Conservation (phyloP, 2,797 vertebrate genomes). For the Dendrocincla fuliginosa region DNA sequence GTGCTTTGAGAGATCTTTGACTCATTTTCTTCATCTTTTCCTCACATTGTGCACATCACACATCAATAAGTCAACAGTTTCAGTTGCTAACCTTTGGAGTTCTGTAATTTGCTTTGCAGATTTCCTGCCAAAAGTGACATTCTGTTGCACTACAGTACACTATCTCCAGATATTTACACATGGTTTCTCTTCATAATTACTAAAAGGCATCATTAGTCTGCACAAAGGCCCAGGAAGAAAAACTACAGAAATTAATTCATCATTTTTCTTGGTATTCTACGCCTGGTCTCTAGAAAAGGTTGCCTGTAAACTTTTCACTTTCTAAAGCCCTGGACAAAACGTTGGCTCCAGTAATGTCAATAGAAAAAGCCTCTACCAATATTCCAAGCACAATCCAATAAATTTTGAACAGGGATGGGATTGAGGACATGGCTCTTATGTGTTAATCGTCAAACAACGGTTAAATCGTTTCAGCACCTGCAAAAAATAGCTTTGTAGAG, state of each 20-base stretch:
- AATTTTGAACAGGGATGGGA: not conserved
- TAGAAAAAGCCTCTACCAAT: not conserved
- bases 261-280: not conserved
- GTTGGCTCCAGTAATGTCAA: not conserved
- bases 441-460: not conserved
- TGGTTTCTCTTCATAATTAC: not conserved
- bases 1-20: conserved; percentile 18
- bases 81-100: conserved; percentile 55
- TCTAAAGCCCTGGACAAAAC: not conserved
- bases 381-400: not conserved
- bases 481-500: not conserved
- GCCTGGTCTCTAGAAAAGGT: not conserved
- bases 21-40: conserved; percentile 56
- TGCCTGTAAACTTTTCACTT: not conserved
- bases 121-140: not conserved
- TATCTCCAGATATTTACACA: not conserved
- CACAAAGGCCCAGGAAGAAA: not conserved
- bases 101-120: not conserved
- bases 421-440: not conserved
- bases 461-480: conserved; percentile 37
- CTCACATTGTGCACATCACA: conserved; percentile 4
- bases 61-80: conserved; percentile 37
- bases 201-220: not conserved
- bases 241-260: not conserved
- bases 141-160: not conserved